phyloP scores from a whole-genome alignment of 2,113 vertebrate genomes.

The Glaucomys volans region DNA sequence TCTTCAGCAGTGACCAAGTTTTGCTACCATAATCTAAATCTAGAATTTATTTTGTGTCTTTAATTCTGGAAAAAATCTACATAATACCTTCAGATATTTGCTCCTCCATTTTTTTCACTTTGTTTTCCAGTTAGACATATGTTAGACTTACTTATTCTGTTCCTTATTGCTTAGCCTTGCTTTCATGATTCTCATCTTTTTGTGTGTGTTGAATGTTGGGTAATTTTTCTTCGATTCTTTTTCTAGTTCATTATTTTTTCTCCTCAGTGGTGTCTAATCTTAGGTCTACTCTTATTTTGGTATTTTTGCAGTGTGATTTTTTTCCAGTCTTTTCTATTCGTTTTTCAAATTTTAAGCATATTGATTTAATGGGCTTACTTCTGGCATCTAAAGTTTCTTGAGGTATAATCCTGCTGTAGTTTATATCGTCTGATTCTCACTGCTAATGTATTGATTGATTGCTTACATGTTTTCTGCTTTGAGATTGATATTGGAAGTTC shows the following conservation, averaged over 20 bases:
- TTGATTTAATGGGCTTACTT: background rate
- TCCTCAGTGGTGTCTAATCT: background rate
- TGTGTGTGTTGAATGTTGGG: slow-evolving; percentile 27
- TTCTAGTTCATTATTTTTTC: background rate
- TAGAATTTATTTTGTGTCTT: background rate
- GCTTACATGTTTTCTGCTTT: background rate
- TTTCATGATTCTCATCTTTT: slow-evolving; percentile 33
- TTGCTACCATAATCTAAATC: background rate
- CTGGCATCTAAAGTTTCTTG: background rate
- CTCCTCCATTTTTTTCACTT: background rate
- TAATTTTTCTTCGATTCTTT: slow-evolving; percentile 47
- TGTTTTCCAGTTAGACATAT: background rate
- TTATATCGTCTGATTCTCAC: background rate
- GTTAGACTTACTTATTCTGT: background rate
- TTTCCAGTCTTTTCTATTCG: slow-evolving; percentile 4
- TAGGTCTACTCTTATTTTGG: background rate
- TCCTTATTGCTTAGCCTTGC: background rate
- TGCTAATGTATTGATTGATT: background rate
- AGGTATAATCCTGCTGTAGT: background rate
- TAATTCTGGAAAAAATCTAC: background rate
- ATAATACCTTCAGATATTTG: slow-evolving; percentile 16
- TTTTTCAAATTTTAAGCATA: background rate
- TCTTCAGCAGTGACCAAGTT: background rate
- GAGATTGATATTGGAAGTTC: background rate
- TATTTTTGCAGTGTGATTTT: background rate